Base-by-base conservation (phyloP, 2,113 vertebrate genomes). In the Varanus komodoensis region DNA sequence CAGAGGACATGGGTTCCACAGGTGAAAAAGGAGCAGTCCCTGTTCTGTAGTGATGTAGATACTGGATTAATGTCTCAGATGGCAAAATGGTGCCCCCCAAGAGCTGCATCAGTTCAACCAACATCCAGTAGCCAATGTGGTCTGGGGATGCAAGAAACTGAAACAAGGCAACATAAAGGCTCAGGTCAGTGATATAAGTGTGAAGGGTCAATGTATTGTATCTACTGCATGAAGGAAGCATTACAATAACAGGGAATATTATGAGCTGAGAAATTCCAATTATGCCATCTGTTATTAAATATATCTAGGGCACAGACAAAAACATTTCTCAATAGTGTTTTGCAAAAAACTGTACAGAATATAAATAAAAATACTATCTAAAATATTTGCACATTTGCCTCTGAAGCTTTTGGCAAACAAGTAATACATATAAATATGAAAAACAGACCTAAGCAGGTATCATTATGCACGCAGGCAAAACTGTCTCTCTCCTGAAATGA, bases 81-180 rank as follows among this genome's bases (percentile, higher is more conserved):
- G 98, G 98, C 87, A 99, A 94, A 91, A 99, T 87, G 88, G 96
- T 97, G 89, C 99, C 99, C 52, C 97, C 97, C 1, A 94, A 87
- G 6, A 91, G 95, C 32, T 68, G 57, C 50, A 99, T 94, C 69
- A 98, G 88, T 48, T 98, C 98, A 67, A 95, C 94, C 57, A 99
- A 87, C 2, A 96, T 97, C 93, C 97, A 97, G 92, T 97, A 98
- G 0, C 98, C 98, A n/a, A 94, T 9, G 0, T 97, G 96, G 94
- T 99, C 98, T 2, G 97, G 96, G 87, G 95, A 96, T 1, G 92
- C 96, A 0, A 92, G 82, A 82, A 98, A 48, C 99, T 99, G 94
- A 92, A 96, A 96, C 1, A 81, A 74, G 95, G 84, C 19, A 15
- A 95, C 14, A 88, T 27, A 91, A 14, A 94, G 0, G 7, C 21